Base-by-base conservation (phyloP, 2,797 vertebrate species). In the Rhynchonycteris naso region DNA sequence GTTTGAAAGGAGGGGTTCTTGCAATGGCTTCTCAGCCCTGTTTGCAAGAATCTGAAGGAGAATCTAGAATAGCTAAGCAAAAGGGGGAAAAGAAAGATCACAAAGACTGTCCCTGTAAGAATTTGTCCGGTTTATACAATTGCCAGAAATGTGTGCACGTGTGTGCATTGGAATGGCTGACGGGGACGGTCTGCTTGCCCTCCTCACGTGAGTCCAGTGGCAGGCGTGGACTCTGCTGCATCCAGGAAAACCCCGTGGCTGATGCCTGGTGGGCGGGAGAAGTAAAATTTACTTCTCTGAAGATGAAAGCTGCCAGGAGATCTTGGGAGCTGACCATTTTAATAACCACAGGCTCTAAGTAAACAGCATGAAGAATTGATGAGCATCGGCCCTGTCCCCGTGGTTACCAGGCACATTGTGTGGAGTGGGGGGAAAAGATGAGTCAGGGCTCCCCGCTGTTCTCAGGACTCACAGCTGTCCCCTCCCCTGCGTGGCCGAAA, bases 261-360 rank as follows among this genome's bases (percentile, higher is more conserved):
- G 97, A 97, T 96, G 94, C 91, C 58, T 69, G 90, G 24, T 95
- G 56, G 21, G 26, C 83, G 38, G 33, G 33, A 52, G n/a, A 92
- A 96, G 94, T 43, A 87, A 92, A 91, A 69, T 88, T 82, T 84
- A 82, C 87, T 96, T 95, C 96, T 90, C 66, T 71, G 82, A 93
- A 87, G 79, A 72, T 68, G 69, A 96, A 93, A 81, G 72, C 93
- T 93, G 76, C 47, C 11, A 88, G 61, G 90, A 81, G 80, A 19
- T 93, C 91, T 95, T 96, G 97, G 96, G 97, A 97, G 90, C 71
- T 86, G 28, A 94, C 80, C 80, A 68, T 50, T 94, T 97, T 96
- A 97, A 95, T 97, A 96, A 97, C 96, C 95, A 69, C 21, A 95
- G 18, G 18, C 21, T 85, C 2, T 96, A 63, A 97, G 91, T 79